phyloP scores from a whole-genome alignment of 2,797 vertebrate species.

The Distichodus sexfasciatus region DNA sequence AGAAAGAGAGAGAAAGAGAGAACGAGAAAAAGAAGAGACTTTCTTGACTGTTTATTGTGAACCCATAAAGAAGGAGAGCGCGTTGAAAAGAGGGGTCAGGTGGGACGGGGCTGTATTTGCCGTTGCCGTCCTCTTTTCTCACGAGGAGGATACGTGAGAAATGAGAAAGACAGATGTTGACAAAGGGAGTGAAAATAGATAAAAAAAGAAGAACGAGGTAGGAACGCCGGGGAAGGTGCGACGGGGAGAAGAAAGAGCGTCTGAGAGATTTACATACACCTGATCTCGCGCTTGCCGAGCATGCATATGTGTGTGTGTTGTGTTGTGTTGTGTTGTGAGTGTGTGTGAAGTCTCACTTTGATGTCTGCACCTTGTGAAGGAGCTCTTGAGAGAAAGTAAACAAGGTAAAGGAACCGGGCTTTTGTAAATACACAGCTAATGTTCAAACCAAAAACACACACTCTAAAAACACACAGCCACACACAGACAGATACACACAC shows the following conservation, averaged over 20 bases:
- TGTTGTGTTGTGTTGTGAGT: constrained; percentile 25
- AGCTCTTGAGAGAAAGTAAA: constrained; percentile 45
- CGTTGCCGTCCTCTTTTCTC: background rate
- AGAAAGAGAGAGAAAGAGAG: background rate
- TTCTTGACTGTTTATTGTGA: constrained; percentile 16
- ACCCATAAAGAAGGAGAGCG: background rate
- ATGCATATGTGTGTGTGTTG: background rate
- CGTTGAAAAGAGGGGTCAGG: constrained; percentile 4
- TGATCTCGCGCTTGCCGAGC: constrained; percentile 15
- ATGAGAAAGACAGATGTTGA: background rate
- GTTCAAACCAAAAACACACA: constrained; percentile 29
- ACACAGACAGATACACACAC: background rate
- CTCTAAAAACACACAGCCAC: constrained; percentile 14
- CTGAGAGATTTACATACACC: constrained; percentile 35
- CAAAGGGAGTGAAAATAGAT: background rate
- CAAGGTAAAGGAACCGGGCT: constrained; percentile 20
- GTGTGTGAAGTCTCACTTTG: constrained; percentile 38
- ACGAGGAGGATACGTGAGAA: background rate
- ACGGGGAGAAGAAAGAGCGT: constrained; percentile 26
- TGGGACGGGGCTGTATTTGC: background rate
- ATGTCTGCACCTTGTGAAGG: constrained; percentile 44
- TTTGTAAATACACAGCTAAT: constrained; percentile 41
- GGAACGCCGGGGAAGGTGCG: constrained; percentile 9
- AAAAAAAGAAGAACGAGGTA: background rate
- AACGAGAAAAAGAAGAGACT: background rate